Conservation (phyloP, 1,140 invertebrate genomes). For the Philopotamus ludificatus region DNA sequence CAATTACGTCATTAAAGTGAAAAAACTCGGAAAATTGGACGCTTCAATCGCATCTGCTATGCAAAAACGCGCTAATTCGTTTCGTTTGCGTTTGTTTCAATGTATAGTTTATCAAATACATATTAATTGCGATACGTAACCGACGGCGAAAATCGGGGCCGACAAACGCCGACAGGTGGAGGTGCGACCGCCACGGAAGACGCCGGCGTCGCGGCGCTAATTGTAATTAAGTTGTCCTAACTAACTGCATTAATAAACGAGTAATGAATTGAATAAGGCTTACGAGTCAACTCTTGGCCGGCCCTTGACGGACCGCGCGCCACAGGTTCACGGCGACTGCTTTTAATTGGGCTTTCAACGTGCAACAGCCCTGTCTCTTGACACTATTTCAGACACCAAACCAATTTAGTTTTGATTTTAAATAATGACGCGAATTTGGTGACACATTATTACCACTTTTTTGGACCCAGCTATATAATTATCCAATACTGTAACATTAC, state of each 20-base stretch:
- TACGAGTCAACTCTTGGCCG: slow-evolving; percentile 26
- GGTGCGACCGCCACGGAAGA: not conserved
- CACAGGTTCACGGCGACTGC: not conserved
- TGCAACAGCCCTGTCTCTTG: not conserved
- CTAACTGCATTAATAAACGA: slow-evolving; percentile 42
- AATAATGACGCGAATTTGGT: too few relatives aligned
- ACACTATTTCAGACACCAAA: too few relatives aligned
- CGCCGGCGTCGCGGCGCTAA: slow-evolving; percentile 20
- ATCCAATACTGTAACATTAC: too few relatives aligned
- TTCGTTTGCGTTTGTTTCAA: slow-evolving; percentile 6
- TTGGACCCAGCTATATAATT: too few relatives aligned
- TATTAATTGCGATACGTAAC: too few relatives aligned
- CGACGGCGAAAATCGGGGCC: too few relatives aligned
- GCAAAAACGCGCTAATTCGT: too few relatives aligned
- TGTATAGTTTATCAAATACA: not conserved
- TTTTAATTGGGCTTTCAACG: not conserved
- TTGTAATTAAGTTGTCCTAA: slow-evolving; percentile 41
- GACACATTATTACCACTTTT: too few relatives aligned
- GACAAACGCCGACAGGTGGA: too few relatives aligned
- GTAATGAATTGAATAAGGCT: slow-evolving; percentile 43
- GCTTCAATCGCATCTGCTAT: too few relatives aligned
- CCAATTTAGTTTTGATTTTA: too few relatives aligned
- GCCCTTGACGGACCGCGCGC: slow-evolving; percentile 14
- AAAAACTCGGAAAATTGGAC: too few relatives aligned
- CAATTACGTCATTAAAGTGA: slow-evolving; percentile 38